phyloP scores from a whole-genome alignment of 2,888 invertebrate species.

The Hyalella azteca region DNA sequence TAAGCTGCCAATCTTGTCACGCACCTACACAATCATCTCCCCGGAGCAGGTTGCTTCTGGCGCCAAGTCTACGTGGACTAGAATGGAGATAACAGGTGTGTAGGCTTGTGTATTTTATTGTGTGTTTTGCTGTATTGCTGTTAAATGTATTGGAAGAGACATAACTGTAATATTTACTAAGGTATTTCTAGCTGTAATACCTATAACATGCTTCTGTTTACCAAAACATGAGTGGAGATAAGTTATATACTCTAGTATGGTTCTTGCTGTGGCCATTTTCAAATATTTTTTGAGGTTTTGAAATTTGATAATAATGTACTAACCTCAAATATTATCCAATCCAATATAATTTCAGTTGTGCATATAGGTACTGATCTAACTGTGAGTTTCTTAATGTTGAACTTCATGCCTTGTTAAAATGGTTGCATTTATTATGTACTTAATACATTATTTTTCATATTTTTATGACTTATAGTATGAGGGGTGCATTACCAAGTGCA shows the following conservation, averaged over 20 bases:
- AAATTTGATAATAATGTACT: too few relatives aligned
- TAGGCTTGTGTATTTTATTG: not conserved
- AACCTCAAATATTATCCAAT: too few relatives aligned
- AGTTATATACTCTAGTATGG: not conserved
- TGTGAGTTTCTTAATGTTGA: too few relatives aligned
- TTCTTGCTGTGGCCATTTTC: not conserved
- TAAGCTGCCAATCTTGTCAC: conserved; percentile 17
- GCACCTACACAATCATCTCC: conserved; percentile 24
- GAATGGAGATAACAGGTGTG: conserved; percentile 82
- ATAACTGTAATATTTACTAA: not conserved
- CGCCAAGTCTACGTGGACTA: conserved; percentile 90
- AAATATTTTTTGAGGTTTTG: not conserved
- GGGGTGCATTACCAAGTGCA: too few relatives aligned
- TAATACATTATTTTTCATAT: too few relatives aligned
- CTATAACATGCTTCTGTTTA: not conserved
- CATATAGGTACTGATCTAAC: too few relatives aligned
- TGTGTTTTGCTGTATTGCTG: not conserved
- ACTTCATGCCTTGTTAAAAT: too few relatives aligned
- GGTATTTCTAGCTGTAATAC: not conserved
- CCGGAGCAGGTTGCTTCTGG: conserved; percentile 71
- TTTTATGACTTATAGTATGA: too few relatives aligned
- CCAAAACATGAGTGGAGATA: not conserved
- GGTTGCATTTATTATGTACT: too few relatives aligned
- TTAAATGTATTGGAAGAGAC: not conserved
- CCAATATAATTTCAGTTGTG: too few relatives aligned